Base-by-base conservation (phyloP, 2,888 invertebrate species). In the Apamea crenata region DNA sequence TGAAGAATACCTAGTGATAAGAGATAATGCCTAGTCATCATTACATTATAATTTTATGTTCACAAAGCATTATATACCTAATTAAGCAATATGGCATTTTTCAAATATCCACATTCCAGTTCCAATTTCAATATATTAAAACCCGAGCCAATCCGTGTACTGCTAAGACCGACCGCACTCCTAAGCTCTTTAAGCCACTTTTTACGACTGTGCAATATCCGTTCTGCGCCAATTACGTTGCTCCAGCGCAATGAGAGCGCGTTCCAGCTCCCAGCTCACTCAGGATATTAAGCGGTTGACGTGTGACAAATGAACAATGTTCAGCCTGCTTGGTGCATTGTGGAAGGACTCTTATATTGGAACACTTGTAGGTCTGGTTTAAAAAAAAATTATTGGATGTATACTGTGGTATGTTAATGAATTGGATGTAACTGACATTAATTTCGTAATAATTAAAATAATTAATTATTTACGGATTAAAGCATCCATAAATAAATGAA, bases 241-340 rank as follows among this genome's bases (percentile, higher is more conserved):
- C 73, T 82, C 69, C 82, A 69, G 78, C 61, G 74, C 83, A 84
- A 84, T 87, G 82, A 78, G 18, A n/a, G 67, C 79, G 78, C 76
- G 77, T 84, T 76, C 66, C 72, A 80, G 77, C 81, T 65, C 61
- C 40, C 63, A 78, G 76, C 80, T 76, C 71, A 70, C 66, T 82
- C 89, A 88, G 90, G 90, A 90, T 90, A 90, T 90, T 89, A 87
- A 84, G 61, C 74, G 76, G 82, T 89, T 90, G 81, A 83, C 79
- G 75, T 81, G 78, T 87, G 69, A 73, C 77, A 76, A 84, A 82
- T 79, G 75, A 85, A 87, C 59, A 10, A 69, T 83, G 69, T 69
- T 66, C 32, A 69, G 59, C 53, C 50, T 68, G 50, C 29, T 63
- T 75, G 40, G 44, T 65, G 74, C 71, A 67, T 74, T 82, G 85